Conservation (phyloP, 2,797 vertebrate species). For the Mallotus villosus region DNA sequence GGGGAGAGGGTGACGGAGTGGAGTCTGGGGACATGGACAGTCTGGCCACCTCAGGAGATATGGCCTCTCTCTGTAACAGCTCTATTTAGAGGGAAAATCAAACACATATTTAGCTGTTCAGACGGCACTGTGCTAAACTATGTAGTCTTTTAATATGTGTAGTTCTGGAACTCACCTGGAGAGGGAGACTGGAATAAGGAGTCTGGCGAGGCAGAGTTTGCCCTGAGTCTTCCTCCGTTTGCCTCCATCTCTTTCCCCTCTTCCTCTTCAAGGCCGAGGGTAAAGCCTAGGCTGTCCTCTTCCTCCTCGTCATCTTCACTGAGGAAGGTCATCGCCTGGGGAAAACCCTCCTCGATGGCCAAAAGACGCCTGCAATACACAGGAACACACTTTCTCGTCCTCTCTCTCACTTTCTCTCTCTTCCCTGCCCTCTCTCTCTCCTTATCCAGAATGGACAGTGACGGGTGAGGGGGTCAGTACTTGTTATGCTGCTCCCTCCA, state of each 20-base stretch:
- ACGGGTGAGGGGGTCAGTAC: constrained; percentile 44
- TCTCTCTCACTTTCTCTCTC: neutral
- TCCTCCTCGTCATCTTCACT: constrained; percentile 62
- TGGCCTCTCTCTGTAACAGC: constrained; percentile 28
- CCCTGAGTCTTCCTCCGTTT: constrained; percentile 26
- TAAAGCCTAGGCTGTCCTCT: constrained; percentile 38
- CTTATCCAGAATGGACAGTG: neutral
- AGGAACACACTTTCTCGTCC: constrained; percentile 1
- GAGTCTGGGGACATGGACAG: constrained; percentile 61
- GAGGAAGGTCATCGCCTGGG: constrained; percentile 66
- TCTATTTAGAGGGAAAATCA: constrained; percentile 44
- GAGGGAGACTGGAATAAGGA: constrained; percentile 64
- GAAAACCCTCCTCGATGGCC: constrained; percentile 61
- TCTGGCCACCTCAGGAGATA: constrained; percentile 39
- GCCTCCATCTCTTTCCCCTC: constrained; percentile 38
- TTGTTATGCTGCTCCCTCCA: constrained; percentile 73
- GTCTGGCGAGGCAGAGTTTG: constrained; percentile 58
- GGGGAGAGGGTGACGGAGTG: constrained; percentile 68
- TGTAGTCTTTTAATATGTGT: neutral
- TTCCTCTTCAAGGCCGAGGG: constrained; percentile 44
- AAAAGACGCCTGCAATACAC: constrained; percentile 70
- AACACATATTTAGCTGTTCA: neutral
- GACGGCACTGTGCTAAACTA: neutral
- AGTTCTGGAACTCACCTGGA: constrained; percentile 51
- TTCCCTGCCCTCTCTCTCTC: neutral